Evolutionary conservation across 2,113 vertebrate species (phyloP), one percentile per base, ranked within the genome.

Genomic region (Furnarius figulus): DNA sequence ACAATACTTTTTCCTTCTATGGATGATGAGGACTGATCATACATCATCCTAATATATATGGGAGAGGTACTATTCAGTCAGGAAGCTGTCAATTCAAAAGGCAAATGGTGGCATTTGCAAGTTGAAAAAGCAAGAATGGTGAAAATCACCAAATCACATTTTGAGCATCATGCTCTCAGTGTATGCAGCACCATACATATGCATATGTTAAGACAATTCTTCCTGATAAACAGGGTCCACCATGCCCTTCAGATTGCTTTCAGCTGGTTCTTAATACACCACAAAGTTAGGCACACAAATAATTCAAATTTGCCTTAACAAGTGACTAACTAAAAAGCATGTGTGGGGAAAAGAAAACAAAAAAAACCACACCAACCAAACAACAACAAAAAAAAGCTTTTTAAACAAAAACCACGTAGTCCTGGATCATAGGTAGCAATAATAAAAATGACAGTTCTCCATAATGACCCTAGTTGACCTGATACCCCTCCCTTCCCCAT

Each of bases 91-190:
- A 47, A 21, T 55, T 55, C 24, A 62, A 47, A 58, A 62, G 39
- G 39, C 30, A 76, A 46, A n/a, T 24, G 37, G 20, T 79, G 20
- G 46, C 8, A 63, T 40, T 86, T 89, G 5, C 13, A 66, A 52
- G 33, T 47, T 74, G 18, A 61, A 78, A 65, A 84, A 85, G 55
- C 33, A 65, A 46, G 46, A 56, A 28, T 53, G 52, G 33, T 61
- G 40, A 70, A 74, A 93, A 56, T 77, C 10, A 23, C 16, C 19
- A 46, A 50, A 50, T 63, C 14, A 2, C 7, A 4, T 56, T 80
- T 58, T 14, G 4, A 77, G 18, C 27, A 18, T 52, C 44, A 82
- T 46, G 7, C 13, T 74, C 5, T 80, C 0, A 0, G 6, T 33
- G 15, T 25, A 13, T 74, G 14, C 13, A 23, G 39, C 49, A 7